Base-by-base conservation (phyloP, 2,888 invertebrate genomes). In the Nasonia oneida region DNA sequence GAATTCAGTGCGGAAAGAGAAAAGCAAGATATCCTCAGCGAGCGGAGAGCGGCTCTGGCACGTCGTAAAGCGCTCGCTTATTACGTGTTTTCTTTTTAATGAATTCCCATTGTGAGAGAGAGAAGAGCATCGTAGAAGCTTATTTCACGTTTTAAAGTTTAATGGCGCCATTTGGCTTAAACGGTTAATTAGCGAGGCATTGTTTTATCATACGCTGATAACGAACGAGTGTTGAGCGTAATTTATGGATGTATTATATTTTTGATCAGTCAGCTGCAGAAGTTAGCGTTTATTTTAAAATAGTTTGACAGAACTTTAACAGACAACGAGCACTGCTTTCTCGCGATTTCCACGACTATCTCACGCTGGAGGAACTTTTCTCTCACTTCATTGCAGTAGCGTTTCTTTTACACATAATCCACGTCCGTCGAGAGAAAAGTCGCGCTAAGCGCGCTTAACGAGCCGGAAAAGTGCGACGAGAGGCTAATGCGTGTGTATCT, bases 31-130 rank as follows among this genome's bases (percentile, higher is more conserved):
- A 67, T 50, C 74, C 64, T 50, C 77, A 23, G 61, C 23, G 57
- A 37, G 37, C 18, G 42, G 10, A 10, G 2, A 15, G 29, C 53
- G 23, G 8, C 42, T 33, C 23, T 57, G 39, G 67, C 75, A 50
- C 53, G 8, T 75, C 70, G 57, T 84, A 80, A 80, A 84, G 23
- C 39, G 50, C 53, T 53, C 50, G 70, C 75, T 67, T 53, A 70
- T 80, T 53, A 67, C 64, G 29, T 42, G 37, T 57, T 80, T 84
- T 84, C 74, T 67, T 79, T 83, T 67, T 79, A 79, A 80, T 75
- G 53, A 84, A 84, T 84, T 79, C 50, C 39, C 75, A 79, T 79
- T 75, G 74, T 67, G 67, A 39, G 53, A 15, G 39, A n/a, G 23
- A 33, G 33, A 42, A 4, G 29, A 71, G 29, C 61, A 81, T 74